A percentile compares a stretch with the other conserved stretches of the same genome.
Conservation (phyloP, 2,888 invertebrate genomes). For the Yponomeuta malinellus region DNA sequence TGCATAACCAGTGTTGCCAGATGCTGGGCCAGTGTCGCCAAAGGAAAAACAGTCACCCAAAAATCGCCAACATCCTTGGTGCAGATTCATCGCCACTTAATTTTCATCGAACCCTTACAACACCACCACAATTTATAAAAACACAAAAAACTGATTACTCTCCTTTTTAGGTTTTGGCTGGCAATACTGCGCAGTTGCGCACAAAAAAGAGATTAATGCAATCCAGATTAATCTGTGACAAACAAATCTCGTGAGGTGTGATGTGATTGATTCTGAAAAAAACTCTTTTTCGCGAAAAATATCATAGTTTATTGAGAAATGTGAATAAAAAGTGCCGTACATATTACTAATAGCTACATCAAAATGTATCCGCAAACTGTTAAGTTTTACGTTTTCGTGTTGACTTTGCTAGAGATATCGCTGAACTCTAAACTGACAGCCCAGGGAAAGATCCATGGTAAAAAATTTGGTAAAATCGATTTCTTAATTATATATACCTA, state of each 20-base stretch:
- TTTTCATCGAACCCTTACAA: too few relatives aligned
- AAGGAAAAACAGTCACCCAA: too few relatives aligned
- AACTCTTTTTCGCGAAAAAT: conserved; percentile 26
- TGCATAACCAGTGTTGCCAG: too few relatives aligned
- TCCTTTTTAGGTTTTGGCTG: too few relatives aligned
- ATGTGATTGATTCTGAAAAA: conserved; percentile 14
- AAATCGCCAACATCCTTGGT: too few relatives aligned
- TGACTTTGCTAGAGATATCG: conserved; percentile 80
- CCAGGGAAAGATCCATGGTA: conserved; percentile 85
- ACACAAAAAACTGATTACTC: too few relatives aligned
- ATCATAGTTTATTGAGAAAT: conserved; percentile 50
- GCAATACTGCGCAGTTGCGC: too few relatives aligned
- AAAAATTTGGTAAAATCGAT: conserved; percentile 81
- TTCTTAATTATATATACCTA: conserved; percentile 20
- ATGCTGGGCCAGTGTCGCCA: too few relatives aligned
- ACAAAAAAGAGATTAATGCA: too few relatives aligned
- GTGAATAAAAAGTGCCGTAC: conserved; percentile 51
- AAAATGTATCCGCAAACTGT: conserved; percentile 75
- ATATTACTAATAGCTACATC: conserved; percentile 35
- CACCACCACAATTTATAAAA: too few relatives aligned
- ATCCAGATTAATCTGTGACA: too few relatives aligned
- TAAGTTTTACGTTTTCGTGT: conserved; percentile 80
- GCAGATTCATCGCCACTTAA: too few relatives aligned
- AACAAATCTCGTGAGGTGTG: background rate
- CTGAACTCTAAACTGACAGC: conserved; percentile 81